Evolutionary conservation across 2,888 invertebrate species (phyloP).

Genomic region (Scaptomyza polygonia): DNA sequence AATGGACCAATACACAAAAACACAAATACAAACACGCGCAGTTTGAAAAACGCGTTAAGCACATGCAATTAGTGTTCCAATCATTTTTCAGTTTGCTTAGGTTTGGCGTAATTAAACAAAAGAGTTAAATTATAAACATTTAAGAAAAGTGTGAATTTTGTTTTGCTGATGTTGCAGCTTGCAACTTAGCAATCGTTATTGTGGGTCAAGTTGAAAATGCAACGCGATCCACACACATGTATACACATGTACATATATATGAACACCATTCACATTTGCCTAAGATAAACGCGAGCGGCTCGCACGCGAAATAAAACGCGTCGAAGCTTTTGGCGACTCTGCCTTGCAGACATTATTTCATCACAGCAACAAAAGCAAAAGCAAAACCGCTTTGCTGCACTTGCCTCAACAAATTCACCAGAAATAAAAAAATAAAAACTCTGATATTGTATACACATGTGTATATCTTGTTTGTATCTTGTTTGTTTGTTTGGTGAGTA

Average conservation of each 20-base stretch:
- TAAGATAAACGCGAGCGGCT: slow-evolving; percentile 43
- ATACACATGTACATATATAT: slow-evolving; percentile 1
- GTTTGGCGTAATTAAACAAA: slow-evolving; percentile 22
- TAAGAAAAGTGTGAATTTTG: slow-evolving; percentile 17
- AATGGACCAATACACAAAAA: slow-evolving; percentile 37
- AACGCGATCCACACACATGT: slow-evolving; percentile 41
- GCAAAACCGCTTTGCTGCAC: slow-evolving; percentile 51
- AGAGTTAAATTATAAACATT: slow-evolving; percentile 25
- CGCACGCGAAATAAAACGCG: slow-evolving; percentile 60
- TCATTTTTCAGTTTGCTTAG: neutral
- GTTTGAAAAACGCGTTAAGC: slow-evolving; percentile 23
- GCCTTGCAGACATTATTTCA: slow-evolving; percentile 42
- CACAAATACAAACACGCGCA: slow-evolving; percentile 9
- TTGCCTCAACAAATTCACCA: slow-evolving; percentile 42
- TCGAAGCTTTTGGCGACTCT: slow-evolving; percentile 16
- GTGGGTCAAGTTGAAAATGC: slow-evolving; percentile 80
- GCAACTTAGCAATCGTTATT: slow-evolving; percentile 31
- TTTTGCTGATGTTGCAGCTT: slow-evolving; percentile 32
- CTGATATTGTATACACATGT: neutral
- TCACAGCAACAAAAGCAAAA: slow-evolving; percentile 8
- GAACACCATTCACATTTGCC: slow-evolving; percentile 47
- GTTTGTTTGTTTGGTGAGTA: slow-evolving; percentile 25
- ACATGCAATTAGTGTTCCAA: slow-evolving; percentile 50
- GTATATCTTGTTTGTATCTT: slow-evolving; percentile 11
- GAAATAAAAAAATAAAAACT: neutral